Evolutionary conservation across 1,140 invertebrate species (phyloP).

Genomic region (Adoxophyes honmai): DNA sequence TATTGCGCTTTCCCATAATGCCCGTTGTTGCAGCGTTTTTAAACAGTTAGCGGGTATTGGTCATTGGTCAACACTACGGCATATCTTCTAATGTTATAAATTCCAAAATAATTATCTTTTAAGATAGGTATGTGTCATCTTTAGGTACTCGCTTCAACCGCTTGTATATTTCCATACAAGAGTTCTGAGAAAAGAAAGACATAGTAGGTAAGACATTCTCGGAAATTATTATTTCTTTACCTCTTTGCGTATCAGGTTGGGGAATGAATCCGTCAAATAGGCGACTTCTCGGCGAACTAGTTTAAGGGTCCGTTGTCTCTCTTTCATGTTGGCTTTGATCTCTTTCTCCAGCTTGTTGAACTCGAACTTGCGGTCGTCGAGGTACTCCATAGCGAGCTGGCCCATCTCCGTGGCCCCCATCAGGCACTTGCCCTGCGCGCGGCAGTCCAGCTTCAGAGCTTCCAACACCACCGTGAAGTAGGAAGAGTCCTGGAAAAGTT

Average conservation of each 20-base stretch:
- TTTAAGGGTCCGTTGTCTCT: constrained; percentile 76
- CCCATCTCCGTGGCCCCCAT: constrained; percentile 79
- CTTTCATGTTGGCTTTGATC: constrained; percentile 80
- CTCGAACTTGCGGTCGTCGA: constrained; percentile 78
- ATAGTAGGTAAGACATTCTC: too few species aligned
- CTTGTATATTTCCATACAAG: too few species aligned
- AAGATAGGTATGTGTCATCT: too few species aligned
- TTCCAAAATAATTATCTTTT: too few species aligned
- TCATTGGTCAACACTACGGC: too few species aligned
- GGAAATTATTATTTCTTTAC: constrained; percentile 40
- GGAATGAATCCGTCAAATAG: constrained; percentile 77
- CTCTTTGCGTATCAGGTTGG: constrained; percentile 79
- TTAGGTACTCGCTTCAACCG: too few species aligned
- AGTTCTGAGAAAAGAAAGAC: too few species aligned
- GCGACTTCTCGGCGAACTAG: constrained; percentile 73
- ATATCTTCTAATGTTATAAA: too few species aligned
- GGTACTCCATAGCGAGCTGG: constrained; percentile 80
- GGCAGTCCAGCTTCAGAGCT: constrained; percentile 75
- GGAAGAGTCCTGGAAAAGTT: constrained; percentile 74
- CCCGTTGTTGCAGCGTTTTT: too few species aligned
- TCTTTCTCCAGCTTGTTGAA: constrained; percentile 77
- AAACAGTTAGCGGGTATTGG: too few species aligned
- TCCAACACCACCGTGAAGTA: constrained; percentile 79
- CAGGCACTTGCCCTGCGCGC: constrained; percentile 78
- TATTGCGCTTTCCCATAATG: too few species aligned